A percentile compares a stretch with the other conserved stretches of the same genome.
Evolutionary conservation across 2,888 invertebrate genomes (phyloP).

Genomic region (Scaptomyza polygonia): DNA sequence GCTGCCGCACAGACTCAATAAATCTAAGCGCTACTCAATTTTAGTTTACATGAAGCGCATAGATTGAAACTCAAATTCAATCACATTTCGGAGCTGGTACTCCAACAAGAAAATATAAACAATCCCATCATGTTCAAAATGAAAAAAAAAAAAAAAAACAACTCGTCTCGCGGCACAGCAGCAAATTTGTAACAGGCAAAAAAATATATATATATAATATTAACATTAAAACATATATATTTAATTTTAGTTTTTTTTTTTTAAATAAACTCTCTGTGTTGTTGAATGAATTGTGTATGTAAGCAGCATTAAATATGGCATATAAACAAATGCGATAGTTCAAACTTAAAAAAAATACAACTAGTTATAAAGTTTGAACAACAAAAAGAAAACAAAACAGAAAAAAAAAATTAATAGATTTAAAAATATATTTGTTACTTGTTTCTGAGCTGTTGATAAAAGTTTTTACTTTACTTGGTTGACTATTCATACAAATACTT

Average conservation of each 20-base stretch:
- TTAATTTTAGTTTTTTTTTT: slow-evolving; percentile 48
- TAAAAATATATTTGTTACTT: slow-evolving; percentile 65
- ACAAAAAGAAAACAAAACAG: slow-evolving; percentile 28
- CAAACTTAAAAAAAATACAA: slow-evolving; percentile 49
- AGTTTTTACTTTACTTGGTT: slow-evolving; percentile 64
- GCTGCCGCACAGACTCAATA: slow-evolving; percentile 23
- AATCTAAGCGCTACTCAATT: slow-evolving; percentile 40
- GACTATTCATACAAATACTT: slow-evolving; percentile 58
- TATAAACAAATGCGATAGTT: slow-evolving; percentile 27
- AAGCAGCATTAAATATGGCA: slow-evolving; percentile 47
- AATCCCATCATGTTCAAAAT: slow-evolving; percentile 13
- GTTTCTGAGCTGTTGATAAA: slow-evolving; percentile 66
- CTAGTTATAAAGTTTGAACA: slow-evolving; percentile 54
- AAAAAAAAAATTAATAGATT: slow-evolving; percentile 19
- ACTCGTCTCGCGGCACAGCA: slow-evolving; percentile 18
- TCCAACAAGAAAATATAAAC: slow-evolving; percentile 37
- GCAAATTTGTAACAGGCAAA: slow-evolving; percentile 32
- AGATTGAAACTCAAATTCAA: slow-evolving; percentile 24
- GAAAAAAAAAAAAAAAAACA: slow-evolving; percentile 4
- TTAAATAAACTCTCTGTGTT: slow-evolving; percentile 75
- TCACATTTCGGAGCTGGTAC: slow-evolving; percentile 71
- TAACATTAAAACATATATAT: slow-evolving; percentile 8
- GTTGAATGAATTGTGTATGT: slow-evolving; percentile 49
- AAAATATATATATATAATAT: not conserved
- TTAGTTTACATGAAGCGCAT: slow-evolving; percentile 34